Base-by-base conservation (phyloP, 2,888 invertebrate species). In the Syrphus vitripennis region DNA sequence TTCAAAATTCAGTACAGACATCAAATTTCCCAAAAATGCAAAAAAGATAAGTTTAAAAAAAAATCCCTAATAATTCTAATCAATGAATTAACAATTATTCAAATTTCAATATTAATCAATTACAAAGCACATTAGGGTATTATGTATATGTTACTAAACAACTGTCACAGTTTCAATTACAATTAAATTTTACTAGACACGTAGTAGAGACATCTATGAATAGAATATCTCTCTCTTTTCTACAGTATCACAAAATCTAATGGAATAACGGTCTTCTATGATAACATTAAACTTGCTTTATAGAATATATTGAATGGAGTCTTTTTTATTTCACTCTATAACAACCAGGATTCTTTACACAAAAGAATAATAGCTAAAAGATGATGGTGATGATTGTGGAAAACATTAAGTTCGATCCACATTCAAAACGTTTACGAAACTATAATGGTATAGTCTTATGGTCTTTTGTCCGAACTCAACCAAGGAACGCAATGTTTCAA, bases 221-320 rank as follows among this genome's bases (percentile, higher is more conserved):
- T 10, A 34, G 34, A 34, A 34, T 34, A 34, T 34, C 12, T 12
- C 3, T 34, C 9, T 3, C 34, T 10, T 3, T 34, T 12, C 10
- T 16, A 45, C 1, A 21, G 3, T 21, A 50, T 21, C 7, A 40
- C 10, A 61, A 26, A 24, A 40, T 21, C 14, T n/a, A 37, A 34
- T 63, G 34, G 1, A 16, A 42, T 45, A 75, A 81, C 40, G 63
- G 53, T 57, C 65, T 82, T 71, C 63, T n/a, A 65, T 69, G 83
- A 70, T 48, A n/a, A 69, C 83, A 67, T 74, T 74, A 70, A 63
- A 76, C 72, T 16, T 74, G 50, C 42, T 19, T 57, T 21, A 34
- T 34, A 57, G 3, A 16, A 57, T 57, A n/a, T n/a, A n/a, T n/a
- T n/a, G 3, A 16, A 24, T 55, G 3, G 53, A 53, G 7, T 29